Conservation (phyloP, 2,888 invertebrate genomes). For the Prenolepis imparis region DNA sequence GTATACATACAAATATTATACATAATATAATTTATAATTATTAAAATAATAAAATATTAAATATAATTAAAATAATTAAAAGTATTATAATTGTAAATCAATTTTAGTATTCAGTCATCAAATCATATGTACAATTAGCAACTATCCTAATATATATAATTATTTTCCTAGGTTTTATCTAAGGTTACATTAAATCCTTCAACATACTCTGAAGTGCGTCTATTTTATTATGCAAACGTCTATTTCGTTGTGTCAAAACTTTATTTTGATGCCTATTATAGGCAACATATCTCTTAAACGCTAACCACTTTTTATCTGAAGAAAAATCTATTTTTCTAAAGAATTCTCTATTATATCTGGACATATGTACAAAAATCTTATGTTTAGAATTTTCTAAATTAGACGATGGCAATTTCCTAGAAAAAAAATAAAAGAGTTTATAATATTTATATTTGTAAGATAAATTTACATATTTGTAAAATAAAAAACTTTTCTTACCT, state of each 20-base stretch:
- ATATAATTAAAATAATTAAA: too few species aligned
- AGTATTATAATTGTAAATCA: too few species aligned
- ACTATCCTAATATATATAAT: not conserved
- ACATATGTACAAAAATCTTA: not conserved
- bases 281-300: not conserved
- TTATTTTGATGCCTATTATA: not conserved
- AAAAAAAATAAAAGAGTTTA: not conserved
- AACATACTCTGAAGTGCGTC: conserved; percentile 5
- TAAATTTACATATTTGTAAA: too few species aligned
- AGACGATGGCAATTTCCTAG: not conserved
- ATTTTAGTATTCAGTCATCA: too few species aligned
- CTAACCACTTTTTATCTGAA: conserved; percentile 1
- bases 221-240: conserved; percentile 18
- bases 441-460: conserved; percentile 9
- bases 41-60: too few species aligned
- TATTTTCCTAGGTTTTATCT: not conserved
- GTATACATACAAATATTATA: too few species aligned
- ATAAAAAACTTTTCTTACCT: conserved; percentile 7
- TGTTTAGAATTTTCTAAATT: not conserved
- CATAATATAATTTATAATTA: too few species aligned
- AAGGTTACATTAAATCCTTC: conserved; percentile 1
- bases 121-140: too few species aligned
- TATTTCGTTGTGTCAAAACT: not conserved
- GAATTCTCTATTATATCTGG: not conserved
- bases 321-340: conserved; percentile 9